Conservation (phyloP, 92 coral and sea anemone species). For the Porites cylindrica region DNA sequence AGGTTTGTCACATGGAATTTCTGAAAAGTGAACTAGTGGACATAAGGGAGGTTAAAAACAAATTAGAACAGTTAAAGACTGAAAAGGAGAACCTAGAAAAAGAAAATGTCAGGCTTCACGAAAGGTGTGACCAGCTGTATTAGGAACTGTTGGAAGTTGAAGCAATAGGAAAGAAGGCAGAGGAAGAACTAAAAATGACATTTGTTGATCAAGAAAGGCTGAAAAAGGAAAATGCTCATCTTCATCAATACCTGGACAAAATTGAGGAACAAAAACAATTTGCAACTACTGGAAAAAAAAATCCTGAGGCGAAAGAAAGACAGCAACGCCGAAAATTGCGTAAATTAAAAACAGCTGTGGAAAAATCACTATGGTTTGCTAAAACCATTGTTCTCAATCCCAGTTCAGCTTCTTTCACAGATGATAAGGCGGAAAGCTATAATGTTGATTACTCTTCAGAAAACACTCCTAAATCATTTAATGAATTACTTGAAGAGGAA, state of each 20-base stretch:
- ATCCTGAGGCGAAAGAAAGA: conserved; percentile 43
- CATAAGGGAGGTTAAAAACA: too few species aligned
- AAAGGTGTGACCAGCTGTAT: conserved; percentile 29
- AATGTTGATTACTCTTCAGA: conserved; percentile 21
- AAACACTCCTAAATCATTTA: conserved; percentile 4
- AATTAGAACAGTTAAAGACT: background rate
- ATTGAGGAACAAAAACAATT: background rate
- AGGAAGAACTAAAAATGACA: background rate
- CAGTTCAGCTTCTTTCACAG: conserved; percentile 28
- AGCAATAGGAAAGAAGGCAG: background rate
- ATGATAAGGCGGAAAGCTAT: conserved; percentile 37
- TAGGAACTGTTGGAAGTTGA: background rate
- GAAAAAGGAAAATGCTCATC: conserved; percentile 39
- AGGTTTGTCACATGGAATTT: too few species aligned
- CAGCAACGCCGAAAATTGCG: conserved; percentile 40
- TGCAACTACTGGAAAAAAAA: conserved; percentile 12
- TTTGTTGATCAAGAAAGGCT: conserved; percentile 21
- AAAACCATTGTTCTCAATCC: conserved; percentile 42
- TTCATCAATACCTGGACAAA: conserved; percentile 36
- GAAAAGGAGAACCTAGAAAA: background rate
- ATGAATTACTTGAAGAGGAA: conserved; percentile 43
- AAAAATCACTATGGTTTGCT: conserved; percentile 61
- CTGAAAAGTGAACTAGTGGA: too few species aligned
- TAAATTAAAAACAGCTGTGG: conserved; percentile 38
- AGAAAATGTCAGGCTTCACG: conserved; percentile 23